Conservation (phyloP, 1,140 invertebrate species). For the Samia ricini region DNA sequence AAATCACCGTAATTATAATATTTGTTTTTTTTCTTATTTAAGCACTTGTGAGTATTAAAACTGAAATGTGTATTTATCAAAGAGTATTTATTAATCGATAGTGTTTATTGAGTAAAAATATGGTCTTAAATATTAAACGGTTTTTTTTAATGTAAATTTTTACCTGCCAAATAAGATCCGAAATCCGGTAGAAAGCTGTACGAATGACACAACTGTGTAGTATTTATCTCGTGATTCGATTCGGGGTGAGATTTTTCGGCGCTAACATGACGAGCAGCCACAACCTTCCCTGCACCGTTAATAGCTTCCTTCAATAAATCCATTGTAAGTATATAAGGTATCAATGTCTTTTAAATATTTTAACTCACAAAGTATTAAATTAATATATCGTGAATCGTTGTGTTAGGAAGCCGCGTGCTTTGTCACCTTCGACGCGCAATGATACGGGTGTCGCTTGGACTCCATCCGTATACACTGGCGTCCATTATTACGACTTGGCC, state of each 20-base stretch:
- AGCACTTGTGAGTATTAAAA: no score
- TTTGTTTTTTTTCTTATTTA: no score
- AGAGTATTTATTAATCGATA: no score
- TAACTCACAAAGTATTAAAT: background rate
- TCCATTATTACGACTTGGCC: constrained; percentile 5
- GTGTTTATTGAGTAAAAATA: no score
- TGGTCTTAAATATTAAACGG: no score
- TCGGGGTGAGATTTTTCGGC: constrained; percentile 37
- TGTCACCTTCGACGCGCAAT: background rate
- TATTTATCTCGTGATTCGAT: constrained; percentile 51
- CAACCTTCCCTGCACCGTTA: constrained; percentile 33
- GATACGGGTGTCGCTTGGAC: constrained; percentile 22
- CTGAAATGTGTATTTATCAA: no score
- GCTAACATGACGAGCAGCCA: constrained; percentile 56
- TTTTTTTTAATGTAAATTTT: background rate
- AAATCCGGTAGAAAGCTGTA: constrained; percentile 59
- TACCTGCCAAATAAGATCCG: constrained; percentile 56
- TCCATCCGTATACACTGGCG: constrained; percentile 27
- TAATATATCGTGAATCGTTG: background rate
- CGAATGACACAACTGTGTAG: constrained; percentile 55
- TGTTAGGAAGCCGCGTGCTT: background rate
- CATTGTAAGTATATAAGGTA: constrained; percentile 33
- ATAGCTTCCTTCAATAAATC: constrained; percentile 51
- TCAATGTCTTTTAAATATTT: constrained; percentile 6
- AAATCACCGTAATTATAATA: no score